A percentile compares a stretch with the other conserved stretches of the same genome.
Evolutionary conservation across 2,888 invertebrate genomes (phyloP).

Genomic region (Acleris sparsana): DNA sequence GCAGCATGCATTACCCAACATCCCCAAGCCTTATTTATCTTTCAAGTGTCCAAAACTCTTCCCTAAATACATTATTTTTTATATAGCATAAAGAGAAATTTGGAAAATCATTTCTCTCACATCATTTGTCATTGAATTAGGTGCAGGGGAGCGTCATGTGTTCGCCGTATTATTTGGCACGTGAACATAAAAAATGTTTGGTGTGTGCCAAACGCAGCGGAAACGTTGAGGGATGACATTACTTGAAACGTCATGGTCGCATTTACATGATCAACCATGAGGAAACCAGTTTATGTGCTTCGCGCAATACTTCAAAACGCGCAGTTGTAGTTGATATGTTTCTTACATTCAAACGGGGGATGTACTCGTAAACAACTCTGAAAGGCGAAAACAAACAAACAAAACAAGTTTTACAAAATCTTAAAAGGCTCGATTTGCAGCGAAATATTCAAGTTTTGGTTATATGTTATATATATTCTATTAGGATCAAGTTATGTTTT

Average conservation of each 20-base stretch:
- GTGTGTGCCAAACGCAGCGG: constrained; percentile 53
- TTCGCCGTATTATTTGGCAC: constrained; percentile 55
- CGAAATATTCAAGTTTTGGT: too few relatives aligned
- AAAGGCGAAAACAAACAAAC: too few relatives aligned
- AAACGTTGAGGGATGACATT: constrained; percentile 51
- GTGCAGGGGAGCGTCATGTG: constrained; percentile 53
- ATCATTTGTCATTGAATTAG: constrained; percentile 59
- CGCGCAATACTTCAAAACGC: too few relatives aligned
- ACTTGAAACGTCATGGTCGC: constrained; percentile 32
- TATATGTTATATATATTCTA: too few relatives aligned
- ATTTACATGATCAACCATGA: constrained; percentile 27
- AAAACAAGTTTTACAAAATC: too few relatives aligned
- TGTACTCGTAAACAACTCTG: too few relatives aligned
- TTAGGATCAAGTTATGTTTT: too few relatives aligned
- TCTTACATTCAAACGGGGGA: too few relatives aligned
- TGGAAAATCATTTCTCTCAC: constrained; percentile 41
- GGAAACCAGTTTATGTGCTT: constrained; percentile 1
- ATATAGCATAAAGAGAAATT: constrained; percentile 23
- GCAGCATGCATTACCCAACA: constrained; percentile 38
- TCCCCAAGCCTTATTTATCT: constrained; percentile 41
- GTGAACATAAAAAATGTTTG: constrained; percentile 54
- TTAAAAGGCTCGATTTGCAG: too few relatives aligned
- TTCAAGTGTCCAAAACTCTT: constrained; percentile 8
- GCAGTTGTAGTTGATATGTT: too few relatives aligned
- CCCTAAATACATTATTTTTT: constrained; percentile 12